phyloP scores from a whole-genome alignment of 2,797 vertebrate genomes.

The Lycodopsis pacificus region DNA sequence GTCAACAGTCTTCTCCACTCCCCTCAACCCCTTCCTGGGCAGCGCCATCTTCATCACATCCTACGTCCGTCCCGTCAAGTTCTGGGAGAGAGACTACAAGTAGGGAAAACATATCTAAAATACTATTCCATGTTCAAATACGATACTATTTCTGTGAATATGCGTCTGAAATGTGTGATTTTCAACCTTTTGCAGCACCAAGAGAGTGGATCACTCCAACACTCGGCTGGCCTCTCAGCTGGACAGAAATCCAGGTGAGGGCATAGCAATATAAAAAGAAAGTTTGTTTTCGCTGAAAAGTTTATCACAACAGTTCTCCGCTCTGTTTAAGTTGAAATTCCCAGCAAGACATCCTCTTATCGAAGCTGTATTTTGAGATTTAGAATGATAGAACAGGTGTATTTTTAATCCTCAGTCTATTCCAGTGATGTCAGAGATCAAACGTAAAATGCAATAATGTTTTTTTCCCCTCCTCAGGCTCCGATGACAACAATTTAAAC shows the following conservation, averaged over 20 bases:
- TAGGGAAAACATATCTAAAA: conserved; percentile 70
- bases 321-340: not conserved
- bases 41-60: conserved; percentile 99
- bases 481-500: conserved; percentile 98
- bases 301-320: not conserved
- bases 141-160: not conserved
- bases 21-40: conserved; percentile 96
- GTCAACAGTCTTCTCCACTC: conserved; percentile 95
- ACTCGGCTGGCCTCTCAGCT: conserved; percentile 97
- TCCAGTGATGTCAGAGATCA: too few relatives aligned
- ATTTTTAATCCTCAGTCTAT: not conserved
- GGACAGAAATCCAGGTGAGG: conserved; percentile 96
- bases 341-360: not conserved
- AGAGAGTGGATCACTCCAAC: conserved; percentile 98
- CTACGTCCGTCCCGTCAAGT: conserved; percentile 96
- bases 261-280: not conserved
- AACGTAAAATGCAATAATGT: not conserved
- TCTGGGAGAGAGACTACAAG: conserved; percentile 99
- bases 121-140: not conserved
- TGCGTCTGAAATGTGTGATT: not conserved
- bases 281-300: not conserved
- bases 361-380: not conserved
- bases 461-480: conserved; percentile 80
- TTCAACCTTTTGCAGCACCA: conserved; percentile 84
- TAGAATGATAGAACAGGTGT: not conserved